Base-by-base conservation (phyloP, 2,888 invertebrate genomes). In the Tenthredo amoena region DNA sequence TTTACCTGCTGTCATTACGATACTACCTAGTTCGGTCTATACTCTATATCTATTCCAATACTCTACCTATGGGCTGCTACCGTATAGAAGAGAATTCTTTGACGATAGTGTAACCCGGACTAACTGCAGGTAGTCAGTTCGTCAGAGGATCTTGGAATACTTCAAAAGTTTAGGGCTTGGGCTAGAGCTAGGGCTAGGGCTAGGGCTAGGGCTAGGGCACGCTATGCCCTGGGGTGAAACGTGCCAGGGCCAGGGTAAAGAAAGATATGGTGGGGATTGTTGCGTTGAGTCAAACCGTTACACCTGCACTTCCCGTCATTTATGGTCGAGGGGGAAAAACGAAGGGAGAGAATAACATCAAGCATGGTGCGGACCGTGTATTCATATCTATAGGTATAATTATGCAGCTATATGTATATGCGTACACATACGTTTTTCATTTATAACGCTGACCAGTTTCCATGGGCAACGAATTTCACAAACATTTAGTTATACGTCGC, bases 1-100 rank as follows among this genome's bases (percentile, higher is more conserved):
- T 85, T 55, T 88, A 86, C 85, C 87, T 71, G 88, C 85, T 81
- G 88, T 85, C 86, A 87, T 87, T 89, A 88, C 86, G 85, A 85
- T 79, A 50, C 58, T n/a, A 79, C 79, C 58, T 31, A 37, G 77
- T 4, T 37, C 34, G 12, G 18, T 62, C 62, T 31, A n/a, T 55
- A 18, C 77, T 15, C 26, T 7, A 47, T 47, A 15, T 3, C 47
- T 47, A 47, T 47, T 47, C 47, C 47, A 47, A 47, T 47, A 47
- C 47, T 47, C 3, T 47, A 47, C 15, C 47, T 18, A 40, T 34
- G 37, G 34, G 21, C 9, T 37, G 81, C 81, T 62, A 81, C 81
- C 62, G 81, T 62, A 18, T 12, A 21, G 50, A 55, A 62, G 43
- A 81, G 55, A 62, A 50, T 62, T 55, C 34, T 65, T 26, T 31